These are phyloP conservation scores for Pteronotus mesoamericanus DNA, from an alignment of 2,797 vertebrate genomes.

Conservation along the genomic window DNA sequence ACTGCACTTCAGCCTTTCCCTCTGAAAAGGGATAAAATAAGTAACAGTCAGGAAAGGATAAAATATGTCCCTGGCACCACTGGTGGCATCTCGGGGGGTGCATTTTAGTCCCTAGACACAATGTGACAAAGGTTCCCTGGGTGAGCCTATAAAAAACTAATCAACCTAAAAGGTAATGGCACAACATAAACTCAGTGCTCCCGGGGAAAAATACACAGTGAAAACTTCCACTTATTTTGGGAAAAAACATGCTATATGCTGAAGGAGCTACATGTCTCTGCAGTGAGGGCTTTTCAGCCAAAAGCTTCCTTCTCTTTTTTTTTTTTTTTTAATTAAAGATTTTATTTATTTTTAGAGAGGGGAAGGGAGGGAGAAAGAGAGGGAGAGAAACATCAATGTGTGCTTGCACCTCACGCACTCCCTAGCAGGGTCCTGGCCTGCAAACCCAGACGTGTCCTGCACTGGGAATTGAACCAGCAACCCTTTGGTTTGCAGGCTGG, in stretches of 20 bases:
- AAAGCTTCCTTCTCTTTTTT: neutral
- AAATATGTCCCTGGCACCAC: neutral
- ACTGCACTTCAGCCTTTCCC: neutral
- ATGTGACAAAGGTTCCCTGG: neutral
- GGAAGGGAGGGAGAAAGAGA: too few relatives aligned
- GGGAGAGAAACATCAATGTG: too few relatives aligned
- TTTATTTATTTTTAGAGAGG: too few relatives aligned
- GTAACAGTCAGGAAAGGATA: neutral
- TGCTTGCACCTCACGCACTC: too few relatives aligned
- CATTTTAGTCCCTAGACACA: neutral
- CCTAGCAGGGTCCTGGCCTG: too few relatives aligned
- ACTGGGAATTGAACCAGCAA: too few relatives aligned
- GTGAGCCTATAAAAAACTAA: neutral
- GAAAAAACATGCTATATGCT: neutral
- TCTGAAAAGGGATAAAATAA: neutral
- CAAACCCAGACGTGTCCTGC: too few relatives aligned
- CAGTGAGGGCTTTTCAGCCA: neutral
- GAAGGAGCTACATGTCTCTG: neutral
- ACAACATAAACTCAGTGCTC: neutral
- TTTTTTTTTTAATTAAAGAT: too few relatives aligned
- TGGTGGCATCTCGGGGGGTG: neutral
- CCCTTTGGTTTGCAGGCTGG: too few relatives aligned
- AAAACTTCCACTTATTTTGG: neutral
- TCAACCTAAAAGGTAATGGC: neutral
- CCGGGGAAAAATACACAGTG: neutral